Evolutionary conservation across 2,888 invertebrate genomes (phyloP), one percentile per base, ranked within the genome.

Genomic region (Gnatocerus cornutus): DNA sequence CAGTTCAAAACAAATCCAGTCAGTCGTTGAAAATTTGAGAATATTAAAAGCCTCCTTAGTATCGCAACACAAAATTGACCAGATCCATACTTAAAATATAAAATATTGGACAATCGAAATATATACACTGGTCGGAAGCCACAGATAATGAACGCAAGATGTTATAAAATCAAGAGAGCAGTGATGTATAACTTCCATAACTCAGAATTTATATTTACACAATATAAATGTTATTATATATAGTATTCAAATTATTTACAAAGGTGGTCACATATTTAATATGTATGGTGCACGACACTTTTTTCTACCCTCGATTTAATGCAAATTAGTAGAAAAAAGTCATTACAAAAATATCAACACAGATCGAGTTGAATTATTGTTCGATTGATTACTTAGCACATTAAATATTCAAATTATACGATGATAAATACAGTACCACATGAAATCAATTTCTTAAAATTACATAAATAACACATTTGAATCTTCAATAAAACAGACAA

Each of bases 211-310:
- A 72, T 76, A 74, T 74, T 69, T 75, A 74, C 72, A 76, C 68
- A 75, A 74, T 76, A 73, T 76, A 76, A 72, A 74, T 72, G 73
- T 71, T 73, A 70, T 74, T 73, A 71, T 74, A 64, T 75, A 75
- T 68, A 72, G 71, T 77, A 71, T 73, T 73, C 72, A 78, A 74
- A 74, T 76, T 79, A 78, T 77, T 73, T 77, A 77, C 77, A 78
- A 71, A 64, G 73, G 74, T 73, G 73, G 74, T 76, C 76, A 79
- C 79, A 79, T 79, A 79, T 77, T 75, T 74, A 76, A 74, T 77
- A 77, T 77, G 78, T 75, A 78, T 75, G 72, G 77, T 78, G 77
- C 76, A 71, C 74, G 74, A 76, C 68, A 71, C 68, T 74, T 74
- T 75, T 74, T 72, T 71, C 75, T 75, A 75, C 77, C 72, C 68